Evolutionary conservation across 2,113 vertebrate genomes (phyloP).

Genomic region (Brienomyrus brachyistius): DNA sequence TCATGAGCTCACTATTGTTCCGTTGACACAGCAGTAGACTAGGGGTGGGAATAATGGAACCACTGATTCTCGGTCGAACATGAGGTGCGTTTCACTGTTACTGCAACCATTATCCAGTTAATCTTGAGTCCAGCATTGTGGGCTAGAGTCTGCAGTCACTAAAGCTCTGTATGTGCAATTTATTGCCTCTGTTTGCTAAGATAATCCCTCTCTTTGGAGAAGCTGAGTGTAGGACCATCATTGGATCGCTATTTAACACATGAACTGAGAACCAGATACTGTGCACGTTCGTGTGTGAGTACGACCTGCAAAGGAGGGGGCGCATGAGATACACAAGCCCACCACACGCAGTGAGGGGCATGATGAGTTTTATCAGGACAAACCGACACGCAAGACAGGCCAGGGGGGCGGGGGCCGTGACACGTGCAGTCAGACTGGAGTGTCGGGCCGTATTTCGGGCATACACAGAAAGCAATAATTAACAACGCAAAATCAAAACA

Average conservation of each 20-base stretch:
- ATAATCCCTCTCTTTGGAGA: not conserved
- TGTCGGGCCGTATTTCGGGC: not conserved
- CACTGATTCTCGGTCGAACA: not conserved
- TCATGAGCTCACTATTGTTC: not conserved
- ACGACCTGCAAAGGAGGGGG: not conserved
- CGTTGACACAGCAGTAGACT: not conserved
- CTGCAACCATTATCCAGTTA: not conserved
- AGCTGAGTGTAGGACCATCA: not conserved
- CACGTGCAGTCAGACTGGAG: constrained; percentile 22
- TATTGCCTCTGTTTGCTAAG: not conserved
- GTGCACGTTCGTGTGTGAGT: not conserved
- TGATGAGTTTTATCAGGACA: not conserved
- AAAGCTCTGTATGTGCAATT: not conserved
- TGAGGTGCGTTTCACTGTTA: not conserved
- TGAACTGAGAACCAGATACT: not conserved
- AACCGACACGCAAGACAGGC: constrained; percentile 23
- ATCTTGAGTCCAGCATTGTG: not conserved
- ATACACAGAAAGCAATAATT: not conserved
- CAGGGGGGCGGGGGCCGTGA: not conserved
- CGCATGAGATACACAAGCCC: constrained; percentile 11
- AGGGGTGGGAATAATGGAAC: not conserved
- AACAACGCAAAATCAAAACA: not conserved
- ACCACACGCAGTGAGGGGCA: constrained; percentile 1
- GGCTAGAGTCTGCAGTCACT: not conserved
- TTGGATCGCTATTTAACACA: not conserved